Evolutionary conservation across 1,140 invertebrate genomes (phyloP).

Genomic region (Spodoptera frugiperda): DNA sequence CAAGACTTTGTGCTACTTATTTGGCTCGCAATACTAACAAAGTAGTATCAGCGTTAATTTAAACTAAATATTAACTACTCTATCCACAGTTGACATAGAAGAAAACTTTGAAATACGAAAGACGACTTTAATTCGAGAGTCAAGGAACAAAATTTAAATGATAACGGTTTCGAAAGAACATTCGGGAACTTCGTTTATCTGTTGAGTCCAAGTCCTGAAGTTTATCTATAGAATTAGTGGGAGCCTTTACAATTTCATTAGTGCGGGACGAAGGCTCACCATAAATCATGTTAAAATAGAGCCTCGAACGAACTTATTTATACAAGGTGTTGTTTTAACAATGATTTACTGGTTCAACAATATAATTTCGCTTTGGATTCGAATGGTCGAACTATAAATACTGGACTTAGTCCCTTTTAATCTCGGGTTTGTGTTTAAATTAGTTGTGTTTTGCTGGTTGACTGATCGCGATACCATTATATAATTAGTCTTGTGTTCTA

Average conservation of each 20-base stretch:
- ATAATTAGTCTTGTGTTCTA: no score
- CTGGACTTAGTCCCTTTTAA: background rate
- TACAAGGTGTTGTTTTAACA: slow-evolving; percentile 14
- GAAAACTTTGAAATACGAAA: slow-evolving; percentile 1
- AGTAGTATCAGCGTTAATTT: no score
- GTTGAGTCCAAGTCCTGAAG: slow-evolving; percentile 10
- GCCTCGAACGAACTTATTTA: slow-evolving; percentile 27
- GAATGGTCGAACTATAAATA: slow-evolving; percentile 11
- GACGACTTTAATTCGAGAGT: slow-evolving; percentile 5
- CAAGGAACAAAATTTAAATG: slow-evolving; percentile 34
- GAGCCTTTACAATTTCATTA: slow-evolving; percentile 39
- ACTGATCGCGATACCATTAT: no score
- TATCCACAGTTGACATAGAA: background rate
- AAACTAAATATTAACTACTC: background rate
- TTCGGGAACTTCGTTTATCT: slow-evolving; percentile 38
- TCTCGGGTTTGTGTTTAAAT: no score
- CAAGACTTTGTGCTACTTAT: no score
- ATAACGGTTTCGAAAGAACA: slow-evolving; percentile 30
- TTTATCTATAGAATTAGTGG: slow-evolving; percentile 24
- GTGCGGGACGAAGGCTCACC: background rate
- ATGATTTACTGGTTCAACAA: slow-evolving; percentile 14
- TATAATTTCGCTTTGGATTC: slow-evolving; percentile 9
- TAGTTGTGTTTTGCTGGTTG: background rate
- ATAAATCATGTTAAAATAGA: slow-evolving; percentile 41
- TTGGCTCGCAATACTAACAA: no score